Evolutionary conservation across 1,140 invertebrate species (phyloP), one percentile per base, ranked within the genome.

Genomic region (Brachionus rotundiformis): DNA sequence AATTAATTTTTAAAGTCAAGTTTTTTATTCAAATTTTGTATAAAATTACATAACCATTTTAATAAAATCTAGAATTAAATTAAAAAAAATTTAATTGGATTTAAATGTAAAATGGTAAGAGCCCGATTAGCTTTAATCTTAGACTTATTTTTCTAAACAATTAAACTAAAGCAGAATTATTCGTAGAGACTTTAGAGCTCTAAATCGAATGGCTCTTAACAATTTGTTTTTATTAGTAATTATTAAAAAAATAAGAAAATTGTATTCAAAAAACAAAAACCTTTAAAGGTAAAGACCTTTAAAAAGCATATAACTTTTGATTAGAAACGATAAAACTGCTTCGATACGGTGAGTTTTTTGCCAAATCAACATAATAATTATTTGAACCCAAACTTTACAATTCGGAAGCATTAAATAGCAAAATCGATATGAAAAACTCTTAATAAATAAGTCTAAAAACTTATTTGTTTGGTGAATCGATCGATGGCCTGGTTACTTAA

Each of bases 261-360:
- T 54, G 4, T 8, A 25, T 54, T 54, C 47, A 16, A 54, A 19
- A 54, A 54, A 54, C 47, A 54, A 54, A 49, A 54, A 23, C 47
- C 19, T 54, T 54, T 54, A 54, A 54, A 54, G 19, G 47, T 19
- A 54, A 19, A 49, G 47, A 54, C 47, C 47, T 54, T 54, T 54
- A 33, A 63, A 33, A 63, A 13, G 25, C 29, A 13, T n/a, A 63
- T 13, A 63, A 63, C 10, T 63, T 27, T 63, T 63, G 61, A 63
- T 63, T 63, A 63, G 61, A 63, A 63, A 63, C 61, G 25, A 63
- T 63, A 33, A 63, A 63, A 27, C 29, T 63, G 25, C 61, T 63
- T 29, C 61, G 61, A 63, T 63, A 63, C 61, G 61, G 16, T 8
- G 61, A 29, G 25, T 63, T 63, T 31, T 63, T 29, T 63, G 29